phyloP scores from a whole-genome alignment of 2,888 invertebrate species.

The Mimachlamys varia region DNA sequence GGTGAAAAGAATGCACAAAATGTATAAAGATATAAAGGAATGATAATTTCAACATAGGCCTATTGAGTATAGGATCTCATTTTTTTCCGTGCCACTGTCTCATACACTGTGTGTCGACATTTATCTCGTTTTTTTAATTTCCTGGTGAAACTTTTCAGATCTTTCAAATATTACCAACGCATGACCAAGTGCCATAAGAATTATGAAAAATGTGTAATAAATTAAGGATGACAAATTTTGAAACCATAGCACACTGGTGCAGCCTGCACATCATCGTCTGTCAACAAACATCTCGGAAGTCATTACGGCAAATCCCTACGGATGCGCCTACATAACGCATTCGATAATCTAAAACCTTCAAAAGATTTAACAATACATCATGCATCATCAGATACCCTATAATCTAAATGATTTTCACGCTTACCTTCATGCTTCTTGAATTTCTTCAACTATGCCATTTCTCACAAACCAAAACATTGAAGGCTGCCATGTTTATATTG shows the following conservation, averaged over 20 bases:
- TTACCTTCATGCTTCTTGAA: not conserved
- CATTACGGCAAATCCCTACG: not conserved
- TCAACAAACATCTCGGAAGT: not conserved
- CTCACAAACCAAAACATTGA: conserved; percentile 31
- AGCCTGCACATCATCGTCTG: not conserved
- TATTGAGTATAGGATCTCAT: not conserved
- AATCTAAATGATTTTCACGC: not conserved
- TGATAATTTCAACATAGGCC: too few relatives aligned
- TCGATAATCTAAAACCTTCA: not conserved
- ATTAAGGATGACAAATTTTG: not conserved
- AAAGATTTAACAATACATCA: not conserved
- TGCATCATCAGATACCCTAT: not conserved
- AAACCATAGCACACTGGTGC: not conserved
- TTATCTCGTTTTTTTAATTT: not conserved
- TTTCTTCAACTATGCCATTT: conserved; percentile 15
- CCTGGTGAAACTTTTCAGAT: not conserved
- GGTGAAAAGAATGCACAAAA: not conserved
- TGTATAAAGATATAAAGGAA: not conserved
- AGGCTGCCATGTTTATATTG: conserved; percentile 34
- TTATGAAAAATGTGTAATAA: not conserved
- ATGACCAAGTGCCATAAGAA: not conserved
- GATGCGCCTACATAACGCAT: not conserved
- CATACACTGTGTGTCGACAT: not conserved
- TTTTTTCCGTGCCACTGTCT: too few relatives aligned
- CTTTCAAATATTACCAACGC: not conserved